Base-by-base conservation (phyloP, 2,888 invertebrate genomes). In the Drosophila kanekoi region DNA sequence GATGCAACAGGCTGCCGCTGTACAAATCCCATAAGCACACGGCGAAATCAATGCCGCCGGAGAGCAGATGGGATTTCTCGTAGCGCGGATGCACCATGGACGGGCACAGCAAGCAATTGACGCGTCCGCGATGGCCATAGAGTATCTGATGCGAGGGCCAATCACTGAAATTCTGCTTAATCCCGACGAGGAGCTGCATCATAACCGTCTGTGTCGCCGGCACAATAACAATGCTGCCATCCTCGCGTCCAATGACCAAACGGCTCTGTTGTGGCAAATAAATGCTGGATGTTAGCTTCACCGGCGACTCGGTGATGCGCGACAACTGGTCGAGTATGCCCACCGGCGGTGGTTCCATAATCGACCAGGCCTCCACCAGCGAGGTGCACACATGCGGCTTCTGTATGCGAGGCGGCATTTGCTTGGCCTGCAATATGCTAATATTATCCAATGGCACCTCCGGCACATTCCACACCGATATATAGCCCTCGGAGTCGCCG, bases 11-110 rank as follows among this genome's bases (percentile, higher is more conserved):
- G 1, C 95, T 95, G 3, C 98, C 98, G 35, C 96, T 96, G 90
- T 97, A 97, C 77, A 99, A 93, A 91, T 99, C 98, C 99, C 99
- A 99, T 0, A 99, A 93, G 81, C 98, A 98, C 0, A 93, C 98
- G 0, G 98, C 98, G 93, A 99, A 99, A 93, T 99, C 99, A 11
- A 98, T 97, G 0, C 99, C 98, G 1, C 99, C 99, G 0, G 98
- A 98, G 0, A 99, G 95, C n/a, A 98, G 93, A 91, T 97, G 96
- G 0, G 96, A 94, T 76, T 96, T 95, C 91, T 98, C 98, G 91
- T 98, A 99, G 69, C 94, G 95, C 3, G 95, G 94, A 89, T 97
- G 96, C 8, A 98, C 96, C 84, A 98, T 96, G 83, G 98, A 96
- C 0, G 99, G 99, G 90, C 99, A 99, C 1, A 99, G 93, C 1